Percentiles rank a stretch among this genome's conserved stretches.
phyloP scores from a whole-genome alignment of 2,888 invertebrate genomes.

The Cerastis leucographa region DNA sequence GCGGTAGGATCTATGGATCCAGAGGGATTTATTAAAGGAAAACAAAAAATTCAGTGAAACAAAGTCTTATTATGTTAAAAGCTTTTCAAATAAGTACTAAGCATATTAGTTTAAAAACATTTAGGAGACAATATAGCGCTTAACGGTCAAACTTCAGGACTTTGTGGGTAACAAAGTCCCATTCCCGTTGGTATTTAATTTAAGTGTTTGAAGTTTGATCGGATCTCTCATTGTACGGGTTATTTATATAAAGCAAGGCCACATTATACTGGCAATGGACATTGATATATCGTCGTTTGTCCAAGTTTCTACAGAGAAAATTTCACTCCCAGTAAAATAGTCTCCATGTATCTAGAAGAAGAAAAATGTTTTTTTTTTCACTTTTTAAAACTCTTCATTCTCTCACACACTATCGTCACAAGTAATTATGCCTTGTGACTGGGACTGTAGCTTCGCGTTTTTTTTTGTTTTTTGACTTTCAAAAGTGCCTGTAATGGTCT shows the following conservation, averaged over 20 bases:
- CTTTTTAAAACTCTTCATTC: too few species aligned
- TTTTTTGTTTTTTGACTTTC: too few species aligned
- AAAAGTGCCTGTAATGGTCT: too few species aligned
- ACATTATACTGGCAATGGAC: not conserved
- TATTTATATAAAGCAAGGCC: not conserved
- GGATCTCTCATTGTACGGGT: not conserved
- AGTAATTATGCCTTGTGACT: too few species aligned
- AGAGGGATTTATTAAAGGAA: not conserved
- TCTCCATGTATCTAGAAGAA: not conserved
- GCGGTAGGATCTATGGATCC: not conserved
- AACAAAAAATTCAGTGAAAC: not conserved
- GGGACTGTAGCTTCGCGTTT: too few species aligned
- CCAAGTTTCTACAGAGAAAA: slow-evolving; percentile 5
- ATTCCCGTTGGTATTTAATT: slow-evolving; percentile 46
- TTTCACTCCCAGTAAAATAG: not conserved
- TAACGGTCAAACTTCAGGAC: slow-evolving; percentile 2
- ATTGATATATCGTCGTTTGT: not conserved
- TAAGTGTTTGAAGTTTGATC: slow-evolving; percentile 3
- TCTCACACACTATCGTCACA: too few species aligned
- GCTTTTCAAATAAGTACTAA: slow-evolving; percentile 18
- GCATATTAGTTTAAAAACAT: slow-evolving; percentile 2
- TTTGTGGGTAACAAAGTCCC: slow-evolving; percentile 23
- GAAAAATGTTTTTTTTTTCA: too few species aligned
- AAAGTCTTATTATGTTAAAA: slow-evolving; percentile 9
- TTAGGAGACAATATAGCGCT: slow-evolving; percentile 15